Conservation (phyloP, 2,113 vertebrate genomes). For the Pao palembangensis region DNA sequence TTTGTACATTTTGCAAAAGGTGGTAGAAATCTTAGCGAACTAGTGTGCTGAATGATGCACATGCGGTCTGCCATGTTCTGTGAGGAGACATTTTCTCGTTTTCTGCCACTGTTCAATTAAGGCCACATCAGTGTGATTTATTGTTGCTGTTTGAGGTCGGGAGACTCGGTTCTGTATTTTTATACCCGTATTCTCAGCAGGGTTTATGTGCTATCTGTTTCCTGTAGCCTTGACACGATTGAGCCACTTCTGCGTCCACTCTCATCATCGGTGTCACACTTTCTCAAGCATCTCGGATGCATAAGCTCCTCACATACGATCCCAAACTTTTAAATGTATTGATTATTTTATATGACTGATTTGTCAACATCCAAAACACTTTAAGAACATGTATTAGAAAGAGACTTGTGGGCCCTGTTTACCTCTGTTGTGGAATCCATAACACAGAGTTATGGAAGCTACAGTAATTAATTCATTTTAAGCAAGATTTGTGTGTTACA, state of each 20-base stretch:
- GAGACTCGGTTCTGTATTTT: conserved; percentile 11
- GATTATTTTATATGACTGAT: no score
- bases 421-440: no score
- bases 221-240: conserved; percentile 4
- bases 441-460: no score
- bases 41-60: not conserved
- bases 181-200: conserved; percentile 12
- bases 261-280: conserved; percentile 6
- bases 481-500: no score
- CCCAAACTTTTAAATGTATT: no score
- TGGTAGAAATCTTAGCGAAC: not conserved
- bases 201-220: conserved; percentile 12
- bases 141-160: conserved; percentile 24
- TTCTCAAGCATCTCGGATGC: no score
- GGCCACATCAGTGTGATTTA: conserved; percentile 45
- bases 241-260: conserved; percentile 1
- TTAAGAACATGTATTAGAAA: no score
- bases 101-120: conserved; percentile 37
- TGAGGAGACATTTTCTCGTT: conserved; percentile 19
- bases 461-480: no score
- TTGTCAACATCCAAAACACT: no score
- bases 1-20: conserved; percentile 36
- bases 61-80: conserved; percentile 1
- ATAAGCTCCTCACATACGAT: no score
- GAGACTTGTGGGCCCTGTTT: no score